Evolutionary conservation across 2,797 vertebrate species (phyloP), one percentile per base, ranked within the genome.

Genomic region (Enteromius thamalakanensis): DNA sequence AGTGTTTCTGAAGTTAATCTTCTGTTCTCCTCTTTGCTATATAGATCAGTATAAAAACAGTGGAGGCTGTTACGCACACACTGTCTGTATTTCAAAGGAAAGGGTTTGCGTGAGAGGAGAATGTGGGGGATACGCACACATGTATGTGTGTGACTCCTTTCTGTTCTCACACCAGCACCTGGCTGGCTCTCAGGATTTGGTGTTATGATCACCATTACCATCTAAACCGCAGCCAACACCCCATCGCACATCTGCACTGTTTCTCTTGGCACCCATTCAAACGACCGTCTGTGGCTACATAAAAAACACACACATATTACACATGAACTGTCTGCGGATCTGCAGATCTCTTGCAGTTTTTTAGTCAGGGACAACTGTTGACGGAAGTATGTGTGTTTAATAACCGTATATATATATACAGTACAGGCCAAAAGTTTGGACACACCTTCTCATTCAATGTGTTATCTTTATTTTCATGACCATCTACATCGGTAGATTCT

Each of bases 151-250:
- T 72, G 32, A 65, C 32, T 64, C 37, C 1, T 40, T 10, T 80
- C 76, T 84, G 74, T 86, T 80, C 76, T 74, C 68, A 82, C 86
- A 89, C 82, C 81, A 85, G 85, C 92, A 92, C 90, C 90, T 92
- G 90, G 71, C 83, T 88, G 77, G 77, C 60, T 86, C 77, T 86
- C 81, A 69, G 72, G 81, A 81, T 89, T 87, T 88, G 72, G 76
- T 49, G 70, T 90, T 89, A 58, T 37, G 85, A 91, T 90, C 91
- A 89, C 90, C 88, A 90, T 89, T 82, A 79, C 81, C 84, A 85
- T 84, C 84, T 87, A 76, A 84, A 88, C 86, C 79, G 14, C 87
- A 88, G 84, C 58, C 70, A 76, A 79, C 87, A 79, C 75, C 79
- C 82, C 71, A n/a, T 40, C 79, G 47, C 58, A 80, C 69, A 32